These are phyloP conservation scores for Pao palembangensis DNA, from an alignment of 2,113 vertebrate genomes.

Conservation along the genomic window DNA sequence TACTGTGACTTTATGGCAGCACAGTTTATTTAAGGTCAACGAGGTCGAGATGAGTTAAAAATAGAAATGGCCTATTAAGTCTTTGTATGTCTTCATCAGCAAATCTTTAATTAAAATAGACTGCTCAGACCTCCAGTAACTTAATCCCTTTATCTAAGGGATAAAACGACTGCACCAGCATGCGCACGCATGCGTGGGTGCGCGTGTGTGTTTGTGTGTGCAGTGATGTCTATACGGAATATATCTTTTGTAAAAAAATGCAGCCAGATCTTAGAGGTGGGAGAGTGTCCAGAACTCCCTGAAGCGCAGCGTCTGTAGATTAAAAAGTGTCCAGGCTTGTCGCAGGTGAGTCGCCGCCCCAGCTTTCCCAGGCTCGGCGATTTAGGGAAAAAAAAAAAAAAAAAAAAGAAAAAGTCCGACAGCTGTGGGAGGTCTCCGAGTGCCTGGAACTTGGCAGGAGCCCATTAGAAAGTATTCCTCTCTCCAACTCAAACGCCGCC, in stretches of 20 bases:
- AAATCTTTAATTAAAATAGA: conserved; percentile 71
- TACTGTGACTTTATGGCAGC: conserved; percentile 9
- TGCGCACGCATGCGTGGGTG: conserved; percentile 12
- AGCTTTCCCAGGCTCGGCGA: conserved; percentile 42
- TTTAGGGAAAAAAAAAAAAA: conserved; percentile 21
- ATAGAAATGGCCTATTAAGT: conserved; percentile 63
- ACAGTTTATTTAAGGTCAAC: conserved; percentile 38
- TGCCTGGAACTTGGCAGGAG: conserved; percentile 53
- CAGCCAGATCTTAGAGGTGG: conserved; percentile 15
- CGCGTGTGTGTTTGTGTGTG: conserved; percentile 15
- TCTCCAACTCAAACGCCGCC: conserved; percentile 44
- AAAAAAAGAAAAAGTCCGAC: conserved; percentile 30
- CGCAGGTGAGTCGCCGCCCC: conserved; percentile 52
- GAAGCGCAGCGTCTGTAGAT: conserved; percentile 13
- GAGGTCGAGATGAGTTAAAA: conserved; percentile 46
- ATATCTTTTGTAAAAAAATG: background rate
- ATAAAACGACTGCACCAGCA: conserved; percentile 11
- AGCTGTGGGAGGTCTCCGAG: conserved; percentile 55
- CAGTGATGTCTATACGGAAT: conserved; percentile 17
- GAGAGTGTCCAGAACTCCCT: conserved; percentile 24
- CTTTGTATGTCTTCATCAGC: conserved; percentile 67
- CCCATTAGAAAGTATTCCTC: conserved; percentile 41
- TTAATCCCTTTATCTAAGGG: conserved; percentile 69
- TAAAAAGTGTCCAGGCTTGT: conserved; percentile 46
- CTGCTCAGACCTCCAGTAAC: conserved; percentile 51